phyloP scores from a whole-genome alignment of 2,888 invertebrate genomes.

The Tetragonisca angustula region DNA sequence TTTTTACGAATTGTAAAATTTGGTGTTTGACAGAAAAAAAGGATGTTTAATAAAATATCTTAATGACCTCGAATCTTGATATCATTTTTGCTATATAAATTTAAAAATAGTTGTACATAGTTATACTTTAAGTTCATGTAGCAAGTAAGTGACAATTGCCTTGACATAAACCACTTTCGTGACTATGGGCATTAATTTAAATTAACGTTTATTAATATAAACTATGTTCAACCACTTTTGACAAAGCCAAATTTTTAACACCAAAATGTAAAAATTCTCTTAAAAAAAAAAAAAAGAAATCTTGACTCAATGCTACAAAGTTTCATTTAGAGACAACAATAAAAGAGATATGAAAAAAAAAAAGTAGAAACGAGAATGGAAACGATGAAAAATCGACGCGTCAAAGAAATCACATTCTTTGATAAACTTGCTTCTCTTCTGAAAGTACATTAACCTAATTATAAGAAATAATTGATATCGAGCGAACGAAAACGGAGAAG shows the following conservation, averaged over 20 bases:
- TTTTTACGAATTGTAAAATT: no score
- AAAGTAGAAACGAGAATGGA: background rate
- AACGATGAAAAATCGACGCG: background rate
- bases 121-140: no score
- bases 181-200: no score
- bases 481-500: background rate
- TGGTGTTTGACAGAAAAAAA: no score
- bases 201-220: no score
- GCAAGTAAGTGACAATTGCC: no score
- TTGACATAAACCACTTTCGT: no score
- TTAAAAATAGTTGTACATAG: no score
- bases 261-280: no score
- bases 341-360: background rate
- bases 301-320: background rate
- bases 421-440: background rate
- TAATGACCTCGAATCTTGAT: no score
- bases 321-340: background rate
- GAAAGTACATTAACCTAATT: constrained; percentile 27
- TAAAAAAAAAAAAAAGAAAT: background rate
- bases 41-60: no score
- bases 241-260: background rate
- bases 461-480: constrained; percentile 14
- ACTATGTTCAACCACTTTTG: background rate
- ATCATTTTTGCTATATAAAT: no score
- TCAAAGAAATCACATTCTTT: constrained; percentile 3